These are phyloP conservation scores for Enteromius argenteus DNA, from an alignment of 2,797 vertebrate genomes.

Conservation along the genomic window DNA sequence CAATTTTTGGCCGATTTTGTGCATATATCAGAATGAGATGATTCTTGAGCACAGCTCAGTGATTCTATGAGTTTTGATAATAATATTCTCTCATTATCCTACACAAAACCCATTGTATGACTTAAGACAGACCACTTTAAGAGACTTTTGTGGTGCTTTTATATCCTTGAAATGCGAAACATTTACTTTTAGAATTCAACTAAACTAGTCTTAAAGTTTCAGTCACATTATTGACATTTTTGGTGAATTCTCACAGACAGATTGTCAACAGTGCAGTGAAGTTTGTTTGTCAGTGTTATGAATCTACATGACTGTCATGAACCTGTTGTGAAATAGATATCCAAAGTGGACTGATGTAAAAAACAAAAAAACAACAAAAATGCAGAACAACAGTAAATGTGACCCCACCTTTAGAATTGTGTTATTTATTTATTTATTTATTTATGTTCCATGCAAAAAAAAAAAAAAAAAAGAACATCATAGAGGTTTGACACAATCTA, in stretches of 20 bases:
- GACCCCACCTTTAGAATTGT: background rate
- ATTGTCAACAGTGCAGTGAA: background rate
- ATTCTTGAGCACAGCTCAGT: background rate
- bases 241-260: too few relatives aligned
- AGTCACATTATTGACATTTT: background rate
- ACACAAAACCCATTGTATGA: background rate
- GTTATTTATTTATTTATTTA: background rate
- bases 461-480: too few relatives aligned
- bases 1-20: background rate
- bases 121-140: background rate
- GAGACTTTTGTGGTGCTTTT: background rate
- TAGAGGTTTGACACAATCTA: background rate
- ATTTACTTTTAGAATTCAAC: background rate
- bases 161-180: background rate
- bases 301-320: background rate
- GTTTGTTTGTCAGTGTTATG: background rate
- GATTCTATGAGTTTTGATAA: background rate
- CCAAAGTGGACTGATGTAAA: too few relatives aligned
- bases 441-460: background rate
- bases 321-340: background rate
- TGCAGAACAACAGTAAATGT: too few relatives aligned
- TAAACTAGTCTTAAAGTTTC: background rate
- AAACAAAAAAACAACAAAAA: too few relatives aligned
- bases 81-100: background rate
- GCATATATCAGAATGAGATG: background rate